Evolutionary conservation across 2,888 invertebrate species (phyloP).

Genomic region (Plusia festucae): DNA sequence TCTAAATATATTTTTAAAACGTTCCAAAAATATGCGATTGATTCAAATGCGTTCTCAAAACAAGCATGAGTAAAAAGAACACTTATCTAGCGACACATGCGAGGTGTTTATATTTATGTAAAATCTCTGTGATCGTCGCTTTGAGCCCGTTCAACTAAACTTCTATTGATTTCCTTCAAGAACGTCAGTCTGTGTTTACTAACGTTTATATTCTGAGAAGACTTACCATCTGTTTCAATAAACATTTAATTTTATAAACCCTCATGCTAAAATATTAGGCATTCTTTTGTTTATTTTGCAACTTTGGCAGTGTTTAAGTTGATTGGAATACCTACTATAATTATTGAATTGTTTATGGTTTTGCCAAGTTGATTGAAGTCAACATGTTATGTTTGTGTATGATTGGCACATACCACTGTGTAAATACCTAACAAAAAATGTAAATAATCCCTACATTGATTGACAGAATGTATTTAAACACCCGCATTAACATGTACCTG

Average conservation of each 20-base stretch:
- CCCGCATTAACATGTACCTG: neutral
- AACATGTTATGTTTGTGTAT: neutral
- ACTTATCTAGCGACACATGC: slow-evolving; percentile 11
- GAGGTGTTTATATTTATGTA: slow-evolving; percentile 30
- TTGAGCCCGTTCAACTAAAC: slow-evolving; percentile 31
- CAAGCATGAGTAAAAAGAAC: neutral
- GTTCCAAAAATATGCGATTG: neutral
- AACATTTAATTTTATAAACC: neutral
- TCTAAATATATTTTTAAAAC: too few relatives aligned
- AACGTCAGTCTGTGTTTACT: slow-evolving; percentile 7
- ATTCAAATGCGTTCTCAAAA: neutral
- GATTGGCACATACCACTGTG: neutral
- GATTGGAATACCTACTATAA: neutral
- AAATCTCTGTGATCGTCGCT: slow-evolving; percentile 26
- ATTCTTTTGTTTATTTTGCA: neutral
- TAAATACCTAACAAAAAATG: neutral
- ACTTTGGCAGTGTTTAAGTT: neutral
- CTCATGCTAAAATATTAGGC: neutral
- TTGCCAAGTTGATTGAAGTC: neutral
- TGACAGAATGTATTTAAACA: neutral
- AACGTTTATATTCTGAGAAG: neutral
- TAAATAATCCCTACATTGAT: neutral
- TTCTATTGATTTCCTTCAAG: slow-evolving; percentile 23
- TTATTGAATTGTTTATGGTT: neutral
- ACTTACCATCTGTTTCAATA: neutral